phyloP scores from a whole-genome alignment of 2,888 invertebrate genomes.

The Diloba caeruleocephala region DNA sequence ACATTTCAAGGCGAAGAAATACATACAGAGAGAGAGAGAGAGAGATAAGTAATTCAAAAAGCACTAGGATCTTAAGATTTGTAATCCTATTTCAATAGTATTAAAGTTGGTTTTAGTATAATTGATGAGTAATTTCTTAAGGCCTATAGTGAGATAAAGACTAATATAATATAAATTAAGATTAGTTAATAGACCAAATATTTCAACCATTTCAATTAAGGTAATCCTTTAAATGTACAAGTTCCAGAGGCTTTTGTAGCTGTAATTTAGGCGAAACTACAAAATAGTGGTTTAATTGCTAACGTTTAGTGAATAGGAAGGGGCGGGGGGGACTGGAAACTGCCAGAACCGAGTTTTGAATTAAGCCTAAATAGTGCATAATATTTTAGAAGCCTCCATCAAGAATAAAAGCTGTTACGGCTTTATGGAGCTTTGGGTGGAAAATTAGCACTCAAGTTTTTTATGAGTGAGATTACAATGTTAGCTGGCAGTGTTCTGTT shows the following conservation, averaged over 20 bases:
- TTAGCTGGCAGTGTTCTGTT: too few relatives aligned
- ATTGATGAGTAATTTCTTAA: too few relatives aligned
- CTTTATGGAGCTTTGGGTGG: slow-evolving; percentile 25
- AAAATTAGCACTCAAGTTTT: slow-evolving; percentile 25
- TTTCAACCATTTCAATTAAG: slow-evolving; percentile 11
- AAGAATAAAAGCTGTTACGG: slow-evolving; percentile 26
- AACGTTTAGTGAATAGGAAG: slow-evolving; percentile 14
- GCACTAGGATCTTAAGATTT: too few relatives aligned
- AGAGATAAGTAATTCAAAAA: too few relatives aligned
- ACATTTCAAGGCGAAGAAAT: too few relatives aligned
- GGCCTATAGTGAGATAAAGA: too few relatives aligned
- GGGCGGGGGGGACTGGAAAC: slow-evolving; percentile 12
- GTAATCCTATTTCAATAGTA: too few relatives aligned
- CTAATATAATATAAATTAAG: slow-evolving; percentile 9
- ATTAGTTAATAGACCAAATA: slow-evolving; percentile 22
- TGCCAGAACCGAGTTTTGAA: slow-evolving; percentile 36
- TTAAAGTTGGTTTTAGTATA: too few relatives aligned
- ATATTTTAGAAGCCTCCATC: slow-evolving; percentile 38
- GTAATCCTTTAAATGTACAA: slow-evolving; percentile 19
- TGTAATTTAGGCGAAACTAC: slow-evolving; percentile 51
- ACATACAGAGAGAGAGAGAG: too few relatives aligned
- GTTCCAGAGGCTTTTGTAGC: slow-evolving; percentile 39
- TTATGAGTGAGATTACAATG: too few relatives aligned
- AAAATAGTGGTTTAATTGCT: slow-evolving; percentile 53
- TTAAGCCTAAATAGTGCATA: slow-evolving; percentile 49